Evolutionary conservation across 2,888 invertebrate species (phyloP).

Genomic region (Galerucella calmariensis): DNA sequence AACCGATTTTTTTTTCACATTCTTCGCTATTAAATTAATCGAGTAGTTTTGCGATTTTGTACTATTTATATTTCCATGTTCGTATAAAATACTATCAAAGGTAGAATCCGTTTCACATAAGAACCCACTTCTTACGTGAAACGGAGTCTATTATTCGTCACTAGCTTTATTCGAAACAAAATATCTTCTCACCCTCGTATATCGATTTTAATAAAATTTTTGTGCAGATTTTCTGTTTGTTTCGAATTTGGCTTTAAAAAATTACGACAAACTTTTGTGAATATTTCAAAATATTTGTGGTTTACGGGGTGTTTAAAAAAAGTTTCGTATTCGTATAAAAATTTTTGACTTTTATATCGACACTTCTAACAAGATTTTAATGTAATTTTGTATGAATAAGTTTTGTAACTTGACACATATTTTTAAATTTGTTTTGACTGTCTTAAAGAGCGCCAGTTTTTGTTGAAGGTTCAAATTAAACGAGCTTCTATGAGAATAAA

Average conservation of each 20-base stretch:
- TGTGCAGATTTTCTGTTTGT: neutral
- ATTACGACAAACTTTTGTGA: conserved; percentile 6
- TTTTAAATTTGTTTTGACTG: too few species aligned
- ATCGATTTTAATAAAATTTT: neutral
- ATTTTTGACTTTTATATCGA: too few species aligned
- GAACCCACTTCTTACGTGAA: too few species aligned
- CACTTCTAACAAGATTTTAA: too few species aligned
- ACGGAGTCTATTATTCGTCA: neutral
- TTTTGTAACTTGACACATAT: too few species aligned
- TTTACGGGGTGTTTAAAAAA: neutral
- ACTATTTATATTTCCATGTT: conserved; percentile 30
- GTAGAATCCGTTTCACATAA: too few species aligned
- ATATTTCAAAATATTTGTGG: conserved; percentile 7
- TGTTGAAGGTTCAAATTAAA: too few species aligned
- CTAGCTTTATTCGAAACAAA: neutral
- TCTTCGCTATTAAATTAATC: conserved; percentile 2
- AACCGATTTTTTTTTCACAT: neutral
- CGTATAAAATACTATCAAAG: neutral
- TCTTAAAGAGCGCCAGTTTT: too few species aligned
- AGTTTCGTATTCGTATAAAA: too few species aligned
- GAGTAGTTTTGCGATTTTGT: conserved; percentile 24
- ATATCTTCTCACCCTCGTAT: too few species aligned
- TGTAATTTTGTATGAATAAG: too few species aligned
- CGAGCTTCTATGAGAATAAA: too few species aligned
- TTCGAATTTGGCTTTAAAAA: neutral